Evolutionary conservation across 1,140 invertebrate species (phyloP).

Genomic region (Copidosoma floridanum): DNA sequence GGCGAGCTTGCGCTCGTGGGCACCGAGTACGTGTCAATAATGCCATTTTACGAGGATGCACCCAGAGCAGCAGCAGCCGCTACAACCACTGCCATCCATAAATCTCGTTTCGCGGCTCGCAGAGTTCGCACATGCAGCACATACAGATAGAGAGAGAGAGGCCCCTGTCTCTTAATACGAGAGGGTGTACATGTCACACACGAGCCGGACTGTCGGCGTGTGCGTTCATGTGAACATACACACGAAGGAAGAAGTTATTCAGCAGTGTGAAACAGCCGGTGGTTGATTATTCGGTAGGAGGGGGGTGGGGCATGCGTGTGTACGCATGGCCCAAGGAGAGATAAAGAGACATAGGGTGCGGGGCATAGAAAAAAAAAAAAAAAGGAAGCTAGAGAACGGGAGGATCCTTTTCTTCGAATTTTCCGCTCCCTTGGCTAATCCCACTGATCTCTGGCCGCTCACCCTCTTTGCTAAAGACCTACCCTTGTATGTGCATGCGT

Average conservation of each 20-base stretch:
- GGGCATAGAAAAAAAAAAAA: background rate
- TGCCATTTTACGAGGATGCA: conserved; percentile 41
- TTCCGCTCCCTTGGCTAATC: conserved; percentile 17
- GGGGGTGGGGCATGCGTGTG: conserved; percentile 12
- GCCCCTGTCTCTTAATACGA: too few relatives aligned
- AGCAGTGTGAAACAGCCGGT: too few relatives aligned
- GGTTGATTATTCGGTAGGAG: too few relatives aligned
- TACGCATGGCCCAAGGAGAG: too few relatives aligned
- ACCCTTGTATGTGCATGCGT: too few relatives aligned
- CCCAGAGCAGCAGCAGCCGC: conserved; percentile 26
- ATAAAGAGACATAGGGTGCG: too few relatives aligned
- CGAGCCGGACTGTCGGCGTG: too few relatives aligned
- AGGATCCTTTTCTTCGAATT: conserved; percentile 2
- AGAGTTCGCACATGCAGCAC: conserved; percentile 14
- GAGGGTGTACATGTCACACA: too few relatives aligned
- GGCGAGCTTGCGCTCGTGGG: conserved; percentile 26
- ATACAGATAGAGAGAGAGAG: too few relatives aligned
- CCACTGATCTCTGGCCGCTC: background rate
- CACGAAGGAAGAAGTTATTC: background rate
- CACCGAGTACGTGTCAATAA: conserved; percentile 33
- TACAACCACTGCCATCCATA: too few relatives aligned
- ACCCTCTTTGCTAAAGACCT: background rate
- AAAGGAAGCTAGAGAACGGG: background rate
- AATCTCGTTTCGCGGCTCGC: conserved; percentile 43
- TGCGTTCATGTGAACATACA: background rate